Evolutionary conservation across 1,140 invertebrate species (phyloP).

Genomic region (Brachionus sp.): DNA sequence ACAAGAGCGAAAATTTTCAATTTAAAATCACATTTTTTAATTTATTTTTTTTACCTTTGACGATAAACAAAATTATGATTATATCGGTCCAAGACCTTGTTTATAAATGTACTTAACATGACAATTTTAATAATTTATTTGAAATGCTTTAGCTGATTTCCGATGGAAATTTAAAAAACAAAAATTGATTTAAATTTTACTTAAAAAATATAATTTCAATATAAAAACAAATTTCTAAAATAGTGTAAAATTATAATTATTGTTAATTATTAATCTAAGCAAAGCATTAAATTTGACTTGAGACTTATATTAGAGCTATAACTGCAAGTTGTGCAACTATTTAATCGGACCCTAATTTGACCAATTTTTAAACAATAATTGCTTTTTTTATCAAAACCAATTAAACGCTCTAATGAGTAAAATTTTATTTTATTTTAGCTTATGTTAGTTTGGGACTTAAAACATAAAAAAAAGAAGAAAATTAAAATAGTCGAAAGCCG

Average conservation of each 20-base stretch:
- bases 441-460: not conserved
- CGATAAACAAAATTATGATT: constrained; percentile 35
- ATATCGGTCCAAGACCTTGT: not conserved
- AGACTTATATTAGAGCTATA: not conserved
- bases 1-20: not conserved
- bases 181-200: not conserved
- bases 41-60: constrained; percentile 19
- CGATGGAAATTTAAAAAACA: not conserved
- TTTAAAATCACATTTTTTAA: constrained; percentile 37
- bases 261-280: not conserved
- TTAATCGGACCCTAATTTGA: not conserved
- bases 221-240: not conserved
- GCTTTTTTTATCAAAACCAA: not conserved
- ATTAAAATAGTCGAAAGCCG: not conserved
- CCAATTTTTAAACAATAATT: not conserved
- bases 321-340: not conserved
- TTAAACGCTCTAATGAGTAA: constrained; percentile 8
- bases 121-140: constrained; percentile 28
- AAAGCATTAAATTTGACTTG: not conserved
- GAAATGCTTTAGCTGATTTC: not conserved
- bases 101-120: not conserved
- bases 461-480: not conserved
- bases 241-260: constrained; percentile 1
- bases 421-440: not conserved
- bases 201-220: not conserved